Evolutionary conservation across 2,113 vertebrate genomes (phyloP), one percentile per base, ranked within the genome.

Genomic region (Mesoclemmys tuberculata): DNA sequence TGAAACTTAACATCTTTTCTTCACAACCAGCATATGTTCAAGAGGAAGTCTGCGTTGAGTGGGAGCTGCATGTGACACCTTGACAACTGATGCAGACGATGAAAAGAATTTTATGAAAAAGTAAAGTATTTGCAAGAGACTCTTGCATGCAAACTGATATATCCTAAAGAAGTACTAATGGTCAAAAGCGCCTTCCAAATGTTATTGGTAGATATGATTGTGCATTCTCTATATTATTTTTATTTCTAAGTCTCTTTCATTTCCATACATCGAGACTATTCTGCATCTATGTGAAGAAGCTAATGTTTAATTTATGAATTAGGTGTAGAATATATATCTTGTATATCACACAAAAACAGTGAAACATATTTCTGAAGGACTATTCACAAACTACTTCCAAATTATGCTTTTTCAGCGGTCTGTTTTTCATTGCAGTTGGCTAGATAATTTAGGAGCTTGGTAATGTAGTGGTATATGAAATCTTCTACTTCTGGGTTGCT

Each of bases 121-220:
- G 51, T 0, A 19, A 49, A 68, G 55, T 6, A 10, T 49, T 21
- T 29, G 80, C 38, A 29, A 85, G 64, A 22, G 55, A 56, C 35
- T 92, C 85, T 48, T 77, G 78, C 68, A 89, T 88, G 84, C 71
- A 31, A 51, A 80, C 38, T 55, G 77, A 82, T 1, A 79, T 35
- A 94, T 38, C 46, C 89, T 74, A 5, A 16, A 52, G 90, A 4
- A 80, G 13, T 41, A 74, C 68, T 74, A 54, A 1, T 0, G n/a
- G 77, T 74, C 68, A 84, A 38, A 64, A 90, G 85, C 41, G 41
- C 5, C 16, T 4, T 24, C 26, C 2, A 1, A 0, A 19, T 71
- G 0, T 12, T 2, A 14, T 2, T 68, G 0, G 1, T 19, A 71
- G 29, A 38, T 1, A 2, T 41, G 83, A 64, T 1, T 1, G 2